Base-by-base conservation (phyloP, 2,113 vertebrate species). In the Neotoma lepida region DNA sequence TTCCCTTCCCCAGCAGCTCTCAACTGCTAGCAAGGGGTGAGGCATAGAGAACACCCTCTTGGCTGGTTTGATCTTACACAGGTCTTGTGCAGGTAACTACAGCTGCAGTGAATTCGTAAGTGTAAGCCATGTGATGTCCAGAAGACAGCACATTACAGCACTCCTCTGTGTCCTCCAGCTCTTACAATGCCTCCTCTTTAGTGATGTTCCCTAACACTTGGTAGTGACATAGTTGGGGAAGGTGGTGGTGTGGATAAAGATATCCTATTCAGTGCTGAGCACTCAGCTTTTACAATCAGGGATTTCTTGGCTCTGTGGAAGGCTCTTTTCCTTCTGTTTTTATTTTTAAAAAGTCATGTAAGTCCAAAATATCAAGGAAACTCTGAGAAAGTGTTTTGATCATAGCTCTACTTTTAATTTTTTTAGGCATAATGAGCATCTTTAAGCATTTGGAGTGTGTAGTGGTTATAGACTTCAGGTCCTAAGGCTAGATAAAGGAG, bases 301-400 rank as follows among this genome's bases (percentile, higher is more conserved):
- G 2, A 4, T 35, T 39, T 85, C 33, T 85, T 66, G 76, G 49
- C 35, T 95, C 64, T 74, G 13, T 51, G 26, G 20, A 73, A 61
- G 41, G 18, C 13, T 66, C 0, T 63, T 85, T 91, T 89, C 26
- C 77, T 70, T 64, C 44, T 35, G 14, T 58, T 63, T 8, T 7
- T 63, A 33, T 90, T 90, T 90, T 87, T 90, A 9, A 30, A 61
- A 82, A 88, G 54, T 20, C 14, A 5, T 41, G 0, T 63, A 84
- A 39, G 20, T 80, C 20, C 80, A 86, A 74, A 96, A 68, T 63
- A 35, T 63, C 18, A 86, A 35, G 71, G n/a, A 78, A 91, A 92
- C 61, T 78, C 33, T 61, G n/a, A 18, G 39, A 78, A 39, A 70
- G 9, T 63, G 17, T 33, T 51, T 13, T 90, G 12, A 8, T 39